phyloP scores from a whole-genome alignment of 2,888 invertebrate species.

The Drosophila affinis region DNA sequence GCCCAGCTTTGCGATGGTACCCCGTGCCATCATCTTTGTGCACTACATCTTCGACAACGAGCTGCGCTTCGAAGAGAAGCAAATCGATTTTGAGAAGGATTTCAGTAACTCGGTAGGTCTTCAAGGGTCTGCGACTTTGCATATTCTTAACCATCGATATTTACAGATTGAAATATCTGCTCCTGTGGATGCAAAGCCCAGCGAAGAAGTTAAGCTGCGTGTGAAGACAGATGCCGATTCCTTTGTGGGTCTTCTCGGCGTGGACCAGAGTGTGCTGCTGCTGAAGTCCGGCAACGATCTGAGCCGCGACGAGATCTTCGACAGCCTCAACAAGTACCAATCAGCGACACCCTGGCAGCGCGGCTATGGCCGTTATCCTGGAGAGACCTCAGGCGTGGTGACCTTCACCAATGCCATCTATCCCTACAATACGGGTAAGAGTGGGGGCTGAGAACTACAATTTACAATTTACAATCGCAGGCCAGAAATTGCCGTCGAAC shows the following conservation, averaged over 20 bases:
- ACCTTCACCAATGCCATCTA: constrained; percentile 82
- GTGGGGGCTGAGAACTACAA: not conserved
- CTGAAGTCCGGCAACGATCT: constrained; percentile 88
- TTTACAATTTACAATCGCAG: not conserved
- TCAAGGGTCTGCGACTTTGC: rapidly evolving
- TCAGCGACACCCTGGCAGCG: constrained; percentile 82
- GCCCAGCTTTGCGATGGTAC: constrained; percentile 92
- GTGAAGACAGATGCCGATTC: constrained; percentile 93
- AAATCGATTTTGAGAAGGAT: constrained; percentile 90
- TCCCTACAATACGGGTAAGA: constrained; percentile 79
- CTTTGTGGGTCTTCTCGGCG: constrained; percentile 93
- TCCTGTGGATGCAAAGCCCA: constrained; percentile 89
- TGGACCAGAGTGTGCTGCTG: constrained; percentile 92
- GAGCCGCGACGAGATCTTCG: constrained; percentile 85
- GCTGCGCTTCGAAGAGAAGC: constrained; percentile 92
- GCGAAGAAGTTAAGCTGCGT: constrained; percentile 90
- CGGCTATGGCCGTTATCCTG: constrained; percentile 79
- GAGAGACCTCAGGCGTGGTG: constrained; percentile 76
- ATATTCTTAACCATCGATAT: rapidly evolving
- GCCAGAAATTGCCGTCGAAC: not conserved
- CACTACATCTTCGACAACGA: constrained; percentile 90
- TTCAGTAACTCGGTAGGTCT: constrained; percentile 90
- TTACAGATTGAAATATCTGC: constrained; percentile 88
- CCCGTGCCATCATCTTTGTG: constrained; percentile 91
- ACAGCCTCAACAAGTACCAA: constrained; percentile 87